Percentiles rank a stretch among this genome's conserved stretches.
phyloP scores from a whole-genome alignment of 1,140 invertebrate species.

The Heliconius hermathena region DNA sequence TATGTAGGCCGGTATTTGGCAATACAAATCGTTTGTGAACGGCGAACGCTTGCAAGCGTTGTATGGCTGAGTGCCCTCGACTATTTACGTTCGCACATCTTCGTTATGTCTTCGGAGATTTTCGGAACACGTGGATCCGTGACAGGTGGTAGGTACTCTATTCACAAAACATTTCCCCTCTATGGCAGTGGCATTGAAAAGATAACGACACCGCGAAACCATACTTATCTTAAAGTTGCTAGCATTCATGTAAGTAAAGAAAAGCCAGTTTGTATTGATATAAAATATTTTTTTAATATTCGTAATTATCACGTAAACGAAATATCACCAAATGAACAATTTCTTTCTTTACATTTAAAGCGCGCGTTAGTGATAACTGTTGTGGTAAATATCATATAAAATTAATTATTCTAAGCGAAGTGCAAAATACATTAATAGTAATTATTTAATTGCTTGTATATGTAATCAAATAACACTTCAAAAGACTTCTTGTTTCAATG shows the following conservation, averaged over 20 bases:
- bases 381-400: neutral
- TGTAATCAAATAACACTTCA: too few species aligned
- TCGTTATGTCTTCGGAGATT: conserved; percentile 53
- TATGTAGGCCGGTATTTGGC: conserved; percentile 28
- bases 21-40: conserved; percentile 22
- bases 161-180: conserved; percentile 19
- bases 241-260: neutral
- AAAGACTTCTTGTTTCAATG: too few species aligned
- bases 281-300: neutral
- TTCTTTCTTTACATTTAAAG: neutral
- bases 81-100: conserved; percentile 66
- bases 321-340: neutral
- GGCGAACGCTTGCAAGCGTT: conserved; percentile 1
- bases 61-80: conserved; percentile 44
- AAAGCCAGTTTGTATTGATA: neutral
- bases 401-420: too few species aligned
- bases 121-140: conserved; percentile 65
- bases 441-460: too few species aligned
- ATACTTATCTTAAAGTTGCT: neutral
- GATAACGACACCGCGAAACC: conserved; percentile 16
- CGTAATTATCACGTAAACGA: neutral
- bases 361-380: neutral
- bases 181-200: conserved; percentile 28
- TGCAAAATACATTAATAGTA: too few species aligned
- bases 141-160: conserved; percentile 53